Evolutionary conservation across 2,888 invertebrate genomes (phyloP), one percentile per base, ranked within the genome.

Genomic region (Galerucella pusilla): DNA sequence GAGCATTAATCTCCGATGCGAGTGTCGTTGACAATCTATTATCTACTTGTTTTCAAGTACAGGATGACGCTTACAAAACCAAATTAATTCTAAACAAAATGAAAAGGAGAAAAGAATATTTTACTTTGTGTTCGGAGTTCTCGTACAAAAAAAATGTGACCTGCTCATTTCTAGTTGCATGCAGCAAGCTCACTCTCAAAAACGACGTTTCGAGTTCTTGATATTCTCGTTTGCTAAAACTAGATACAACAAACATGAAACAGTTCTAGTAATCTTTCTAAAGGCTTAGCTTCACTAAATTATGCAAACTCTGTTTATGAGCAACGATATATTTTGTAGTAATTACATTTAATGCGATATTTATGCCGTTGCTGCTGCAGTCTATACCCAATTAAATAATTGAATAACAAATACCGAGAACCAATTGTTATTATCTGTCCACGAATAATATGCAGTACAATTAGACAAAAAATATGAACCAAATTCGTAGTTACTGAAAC

Each of bases 21-120:
- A 73, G 65, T 76, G 76, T 54, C 25, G 71, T 67, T 76, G 76
- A 76, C 76, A 76, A 73, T 73, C 69, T 76, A 76, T 76, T 76
- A 76, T 76, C 67, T 68, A 65, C 71, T 65, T 59, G 76, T 68
- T 69, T 74, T 66, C 65, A 65, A 54, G 57, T 71, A 63, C 25
- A 35, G 54, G 7, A 9, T 49, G 49, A 5, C 14, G 49, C 49
- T 3, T 5, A 45, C 45, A 64, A 16, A 64, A 64, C 61, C n/a
- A 12, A 64, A 42, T 64, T 2, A 42, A n/a, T 54, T 54, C 14
- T 6, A 54, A 54, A n/a, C 7, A 7, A 54, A 54, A 14, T 7
- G 6, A 54, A 16, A 54, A 54, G 0, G 28, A 20, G 20, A 20
- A 20, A 20, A 20, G 20, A 20, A 20, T 20, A 20, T 20, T 20